phyloP scores from a whole-genome alignment of 2,113 vertebrate species.

The Indicator maculatus region DNA sequence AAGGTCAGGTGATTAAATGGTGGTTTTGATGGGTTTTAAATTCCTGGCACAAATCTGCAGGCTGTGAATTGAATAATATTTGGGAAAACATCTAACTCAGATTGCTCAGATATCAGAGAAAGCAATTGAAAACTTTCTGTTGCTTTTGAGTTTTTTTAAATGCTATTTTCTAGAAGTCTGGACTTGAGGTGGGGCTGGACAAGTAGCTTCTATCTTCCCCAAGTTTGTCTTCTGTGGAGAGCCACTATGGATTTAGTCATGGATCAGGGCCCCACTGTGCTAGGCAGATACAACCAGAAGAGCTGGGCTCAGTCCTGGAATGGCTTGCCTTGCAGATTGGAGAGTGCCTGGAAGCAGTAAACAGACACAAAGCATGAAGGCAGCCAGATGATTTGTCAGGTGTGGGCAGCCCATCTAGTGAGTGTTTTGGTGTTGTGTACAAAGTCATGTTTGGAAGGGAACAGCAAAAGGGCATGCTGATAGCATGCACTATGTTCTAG shows the following conservation, averaged over 20 bases:
- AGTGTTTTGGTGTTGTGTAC: neutral
- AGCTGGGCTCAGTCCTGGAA: neutral
- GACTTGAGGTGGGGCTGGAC: neutral
- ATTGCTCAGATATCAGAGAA: neutral
- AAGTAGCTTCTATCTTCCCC: neutral
- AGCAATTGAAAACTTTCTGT: neutral
- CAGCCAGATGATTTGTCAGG: neutral
- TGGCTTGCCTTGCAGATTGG: neutral
- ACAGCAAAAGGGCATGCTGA: neutral
- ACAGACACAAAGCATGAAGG: neutral
- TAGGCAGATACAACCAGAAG: accelerated
- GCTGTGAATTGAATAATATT: neutral
- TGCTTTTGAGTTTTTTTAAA: neutral
- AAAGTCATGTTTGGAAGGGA: neutral
- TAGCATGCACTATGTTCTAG: neutral
- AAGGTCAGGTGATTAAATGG: neutral
- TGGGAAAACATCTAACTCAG: neutral
- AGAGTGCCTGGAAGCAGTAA: neutral
- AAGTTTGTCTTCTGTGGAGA: neutral
- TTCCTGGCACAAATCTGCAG: neutral
- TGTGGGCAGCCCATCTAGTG: neutral
- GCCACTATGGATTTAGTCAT: accelerated
- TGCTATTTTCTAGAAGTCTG: neutral
- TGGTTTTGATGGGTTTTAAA: neutral
- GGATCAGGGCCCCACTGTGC: neutral